Evolutionary conservation across 2,888 invertebrate species (phyloP), one percentile per base, ranked within the genome.

Genomic region (Zonitis immaculata): DNA sequence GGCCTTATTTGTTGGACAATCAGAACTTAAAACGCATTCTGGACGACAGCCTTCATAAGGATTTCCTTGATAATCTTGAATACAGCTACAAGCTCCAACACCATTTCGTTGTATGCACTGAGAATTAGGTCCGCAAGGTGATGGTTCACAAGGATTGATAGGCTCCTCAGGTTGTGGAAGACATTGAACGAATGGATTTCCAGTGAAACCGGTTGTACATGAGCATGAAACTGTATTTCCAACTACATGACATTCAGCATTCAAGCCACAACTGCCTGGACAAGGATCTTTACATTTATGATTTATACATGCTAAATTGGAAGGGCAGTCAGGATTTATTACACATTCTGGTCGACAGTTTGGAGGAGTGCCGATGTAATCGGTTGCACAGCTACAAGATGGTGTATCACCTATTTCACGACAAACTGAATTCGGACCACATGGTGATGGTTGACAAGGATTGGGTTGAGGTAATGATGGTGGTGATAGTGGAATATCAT

Each of bases 51-150:
- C 88, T 73, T 89, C 88, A 66, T 91, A 91, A 3, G 92, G 91
- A 76, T 91, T 91, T 50, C 92, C 92, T 69, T 85, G 84, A 70
- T 90, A 90, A 63, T 89, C 89, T 66, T 86, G 82, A 57, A 90
- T 82, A 67, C 91, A 93, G 35, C 84, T 83, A 70, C 91, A 92
- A 48, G 89, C 84, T 18, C 90, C 91, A 25, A 87, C 89, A 30
- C 87, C 88, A 64, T 89, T 88, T 57, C 86, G 81, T 72, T 87
- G 83, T 66, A 80, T 84, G 74, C 91, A 88, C 69, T 89, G 77
- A 2, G 93, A 91, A 72, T 93, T 94, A 1, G 88, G 77, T 30
- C 93, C 94, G 71, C 94, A 94, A 1, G 92, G 92, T 27, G 90
- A 90, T 48, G 92, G 91, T 69, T 90, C 86, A 70, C 91, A 92